A percentile compares a stretch with the other conserved stretches of the same genome.
phyloP scores from a whole-genome alignment of 2,888 invertebrate genomes.

The Raillietiella orientalis region DNA sequence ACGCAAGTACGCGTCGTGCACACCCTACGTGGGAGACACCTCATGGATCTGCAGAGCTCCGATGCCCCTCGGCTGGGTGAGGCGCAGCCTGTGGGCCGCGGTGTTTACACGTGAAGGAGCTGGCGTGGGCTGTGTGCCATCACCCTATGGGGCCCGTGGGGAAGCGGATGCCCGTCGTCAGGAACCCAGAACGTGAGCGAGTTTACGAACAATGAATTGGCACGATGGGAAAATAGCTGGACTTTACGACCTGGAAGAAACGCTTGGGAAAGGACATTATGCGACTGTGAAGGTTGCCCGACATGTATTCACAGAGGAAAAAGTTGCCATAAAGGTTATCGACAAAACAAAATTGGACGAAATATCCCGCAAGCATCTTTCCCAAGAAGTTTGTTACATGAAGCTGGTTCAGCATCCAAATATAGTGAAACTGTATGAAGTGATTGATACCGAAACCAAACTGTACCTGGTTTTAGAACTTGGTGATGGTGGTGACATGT shows the following conservation, averaged over 20 bases:
- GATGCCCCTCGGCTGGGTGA: too few species aligned
- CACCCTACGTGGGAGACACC: too few species aligned
- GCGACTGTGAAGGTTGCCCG: slow-evolving; percentile 90
- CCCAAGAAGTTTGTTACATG: slow-evolving; percentile 57
- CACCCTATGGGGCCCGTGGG: too few species aligned
- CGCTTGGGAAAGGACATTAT: slow-evolving; percentile 91
- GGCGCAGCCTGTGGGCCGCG: too few species aligned
- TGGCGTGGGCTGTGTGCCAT: too few species aligned
- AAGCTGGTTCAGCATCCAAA: slow-evolving; percentile 97
- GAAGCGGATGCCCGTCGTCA: background rate
- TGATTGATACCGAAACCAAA: slow-evolving; percentile 96
- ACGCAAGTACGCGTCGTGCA: too few species aligned
- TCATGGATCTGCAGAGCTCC: too few species aligned
- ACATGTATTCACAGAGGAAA: slow-evolving; percentile 96
- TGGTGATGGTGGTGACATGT: slow-evolving; percentile 92
- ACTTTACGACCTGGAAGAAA: slow-evolving; percentile 85
- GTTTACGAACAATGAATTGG: too few species aligned
- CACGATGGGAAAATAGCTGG: slow-evolving; percentile 66
- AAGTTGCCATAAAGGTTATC: slow-evolving; percentile 51
- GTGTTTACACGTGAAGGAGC: too few species aligned
- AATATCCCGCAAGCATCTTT: slow-evolving; percentile 74
- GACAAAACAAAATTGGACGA: slow-evolving; percentile 94
- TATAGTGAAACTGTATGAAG: slow-evolving; percentile 90
- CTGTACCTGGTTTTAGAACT: slow-evolving; percentile 82
- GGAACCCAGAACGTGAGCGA: slow-evolving; percentile 7